phyloP scores from a whole-genome alignment of 2,113 vertebrate species.

The Chunga burmeisteri region DNA sequence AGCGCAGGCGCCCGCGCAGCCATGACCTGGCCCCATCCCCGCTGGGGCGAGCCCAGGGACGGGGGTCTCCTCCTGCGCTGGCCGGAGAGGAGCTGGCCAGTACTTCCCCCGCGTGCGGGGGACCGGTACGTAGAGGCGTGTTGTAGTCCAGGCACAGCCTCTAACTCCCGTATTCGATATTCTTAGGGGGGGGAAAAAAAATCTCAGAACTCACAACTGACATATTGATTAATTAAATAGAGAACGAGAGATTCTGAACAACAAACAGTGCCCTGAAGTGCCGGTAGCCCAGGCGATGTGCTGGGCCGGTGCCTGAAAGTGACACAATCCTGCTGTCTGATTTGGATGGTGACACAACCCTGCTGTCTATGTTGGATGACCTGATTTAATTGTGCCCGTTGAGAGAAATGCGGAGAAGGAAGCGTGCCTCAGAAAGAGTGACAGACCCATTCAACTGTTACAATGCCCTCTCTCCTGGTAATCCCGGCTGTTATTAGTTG shows the following conservation, averaged over 20 bases:
- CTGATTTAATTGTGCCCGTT: neutral
- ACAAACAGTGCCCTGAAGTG: neutral
- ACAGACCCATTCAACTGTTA: neutral
- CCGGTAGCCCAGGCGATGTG: neutral
- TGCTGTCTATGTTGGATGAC: neutral
- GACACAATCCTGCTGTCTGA: neutral
- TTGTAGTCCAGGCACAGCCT: neutral
- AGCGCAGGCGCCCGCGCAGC: neutral
- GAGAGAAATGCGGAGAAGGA: neutral
- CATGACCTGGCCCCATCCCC: neutral
- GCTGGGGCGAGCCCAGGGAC: neutral
- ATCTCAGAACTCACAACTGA: neutral
- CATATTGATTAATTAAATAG: neutral
- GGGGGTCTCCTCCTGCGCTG: neutral
- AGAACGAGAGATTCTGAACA: neutral
- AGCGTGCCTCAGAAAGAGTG: neutral
- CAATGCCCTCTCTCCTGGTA: neutral
- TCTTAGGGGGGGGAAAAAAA: neutral
- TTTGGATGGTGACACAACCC: neutral
- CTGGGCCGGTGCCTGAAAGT: neutral
- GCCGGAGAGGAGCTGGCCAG: fast-evolving
- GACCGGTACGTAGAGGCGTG: neutral
- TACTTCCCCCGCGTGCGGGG: neutral
- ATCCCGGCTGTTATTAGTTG: neutral
- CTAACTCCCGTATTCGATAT: neutral